Evolutionary conservation across 2,888 invertebrate genomes (phyloP), one percentile per base, ranked within the genome.

Genomic region (Harpagoxenus sublaevis): DNA sequence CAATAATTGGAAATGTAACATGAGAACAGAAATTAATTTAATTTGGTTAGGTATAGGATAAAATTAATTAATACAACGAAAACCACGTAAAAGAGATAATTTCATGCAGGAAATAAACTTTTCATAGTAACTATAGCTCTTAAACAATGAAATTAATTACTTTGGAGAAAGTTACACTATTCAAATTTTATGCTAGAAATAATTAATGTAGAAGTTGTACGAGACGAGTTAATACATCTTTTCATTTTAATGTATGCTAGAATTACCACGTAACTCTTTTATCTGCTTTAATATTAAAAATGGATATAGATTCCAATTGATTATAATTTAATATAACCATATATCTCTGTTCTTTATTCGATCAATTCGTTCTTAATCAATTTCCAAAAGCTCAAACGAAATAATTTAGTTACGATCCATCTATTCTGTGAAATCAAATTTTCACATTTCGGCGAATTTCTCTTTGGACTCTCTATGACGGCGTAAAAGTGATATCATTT

Each of bases 31-130:
- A 77, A 55, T 18, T 65, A 65, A 53, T 66, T 66, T 42, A 39
- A 53, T 53, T 18, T 31, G 5, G n/a, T 15, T 35, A 23, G 23
- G 23, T 23, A 42, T 4, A 31, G 23, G 10, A 66, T 55, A 55
- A 66, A 42, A 78, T 75, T 75, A 75, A 75, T 75, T 75, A 63
- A 48, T 23, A 18, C 31, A 45, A 42, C 10, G 28, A 23, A 71
- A 39, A 15, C 15, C 9, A 39, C 15, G 15, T 55, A 42, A 66
- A 45, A 15, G 45, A 45, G 42, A 39, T 71, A 23, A 39, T 71
- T 55, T 75, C 0, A 48, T 35, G 23, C 23, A 23, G n/a, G 12
- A 23, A 62, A 75, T 48, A 63, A 45, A 71, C 23, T 55, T 62
- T 62, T 62, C 31, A 9, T n/a, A 23, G 2, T 15, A 31, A 74